Evolutionary conservation across 2,888 invertebrate genomes (phyloP).

Genomic region (Ochlodes sylvanus): DNA sequence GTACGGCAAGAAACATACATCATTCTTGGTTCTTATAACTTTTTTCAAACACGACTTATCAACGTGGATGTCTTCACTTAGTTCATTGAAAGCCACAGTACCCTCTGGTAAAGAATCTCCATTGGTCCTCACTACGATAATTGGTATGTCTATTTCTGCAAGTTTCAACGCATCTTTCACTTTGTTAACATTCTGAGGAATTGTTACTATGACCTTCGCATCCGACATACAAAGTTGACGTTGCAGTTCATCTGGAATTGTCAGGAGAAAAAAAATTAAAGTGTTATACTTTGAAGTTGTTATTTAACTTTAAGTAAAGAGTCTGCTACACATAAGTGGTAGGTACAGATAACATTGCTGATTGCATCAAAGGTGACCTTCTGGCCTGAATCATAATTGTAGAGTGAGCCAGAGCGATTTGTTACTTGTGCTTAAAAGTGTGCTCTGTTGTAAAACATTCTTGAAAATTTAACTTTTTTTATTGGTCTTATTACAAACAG

Average conservation of each 20-base stretch:
- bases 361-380: slow-evolving; percentile 6
- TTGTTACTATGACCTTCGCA: slow-evolving; percentile 87
- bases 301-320: too few species aligned
- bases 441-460: too few species aligned
- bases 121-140: slow-evolving; percentile 78
- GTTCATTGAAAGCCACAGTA: slow-evolving; percentile 86
- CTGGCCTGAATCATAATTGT: neutral
- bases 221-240: slow-evolving; percentile 86
- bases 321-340: neutral
- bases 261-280: neutral
- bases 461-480: too few species aligned
- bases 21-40: slow-evolving; percentile 76
- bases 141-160: slow-evolving; percentile 79
- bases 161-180: slow-evolving; percentile 78
- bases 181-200: slow-evolving; percentile 76
- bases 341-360: neutral
- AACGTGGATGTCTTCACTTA: slow-evolving; percentile 82
- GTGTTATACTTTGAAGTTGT: neutral
- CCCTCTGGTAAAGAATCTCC: slow-evolving; percentile 68
- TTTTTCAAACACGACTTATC: slow-evolving; percentile 82
- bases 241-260: slow-evolving; percentile 88
- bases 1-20: slow-evolving; percentile 90
- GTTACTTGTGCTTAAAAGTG: too few species aligned
- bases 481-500: too few species aligned
- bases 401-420: neutral